These are phyloP conservation scores for Phanerotoma sp. DNA, from an alignment of 2,888 invertebrate genomes.

Conservation along the genomic window DNA sequence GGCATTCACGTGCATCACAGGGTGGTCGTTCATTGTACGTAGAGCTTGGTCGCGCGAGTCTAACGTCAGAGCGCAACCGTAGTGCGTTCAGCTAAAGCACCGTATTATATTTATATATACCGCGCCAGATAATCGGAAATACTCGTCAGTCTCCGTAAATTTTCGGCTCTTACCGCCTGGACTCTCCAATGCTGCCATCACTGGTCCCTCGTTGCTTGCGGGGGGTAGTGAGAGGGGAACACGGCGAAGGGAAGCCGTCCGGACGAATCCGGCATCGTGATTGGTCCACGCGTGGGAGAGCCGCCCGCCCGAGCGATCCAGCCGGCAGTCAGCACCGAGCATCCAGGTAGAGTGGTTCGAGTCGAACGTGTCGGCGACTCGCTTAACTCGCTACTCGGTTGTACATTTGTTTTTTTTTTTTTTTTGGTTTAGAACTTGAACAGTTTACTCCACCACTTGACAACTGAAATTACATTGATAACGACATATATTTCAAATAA, in stretches of 20 bases:
- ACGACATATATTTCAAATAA: too few species aligned
- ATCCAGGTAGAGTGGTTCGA: slow-evolving; percentile 48
- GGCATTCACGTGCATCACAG: slow-evolving; percentile 8
- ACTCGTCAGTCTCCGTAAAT: slow-evolving; percentile 33
- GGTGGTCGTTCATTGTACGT: slow-evolving; percentile 2
- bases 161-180: slow-evolving; percentile 40
- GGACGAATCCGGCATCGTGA: slow-evolving; percentile 49
- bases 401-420: not conserved
- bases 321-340: slow-evolving; percentile 54
- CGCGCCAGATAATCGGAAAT: not conserved
- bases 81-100: slow-evolving; percentile 18
- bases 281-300: slow-evolving; percentile 56
- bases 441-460: too few species aligned
- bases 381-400: slow-evolving; percentile 6
- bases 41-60: slow-evolving; percentile 1
- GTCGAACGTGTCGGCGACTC: slow-evolving; percentile 24
- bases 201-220: slow-evolving; percentile 42
- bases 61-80: slow-evolving; percentile 22
- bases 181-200: slow-evolving; percentile 48
- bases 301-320: slow-evolving; percentile 52
- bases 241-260: slow-evolving; percentile 52
- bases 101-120: slow-evolving; percentile 1
- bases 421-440: too few species aligned
- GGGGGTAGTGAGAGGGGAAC: slow-evolving; percentile 23
- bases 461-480: too few species aligned